phyloP scores from a whole-genome alignment of 2,797 vertebrate species.

The Halcyon smyrnensis region DNA sequence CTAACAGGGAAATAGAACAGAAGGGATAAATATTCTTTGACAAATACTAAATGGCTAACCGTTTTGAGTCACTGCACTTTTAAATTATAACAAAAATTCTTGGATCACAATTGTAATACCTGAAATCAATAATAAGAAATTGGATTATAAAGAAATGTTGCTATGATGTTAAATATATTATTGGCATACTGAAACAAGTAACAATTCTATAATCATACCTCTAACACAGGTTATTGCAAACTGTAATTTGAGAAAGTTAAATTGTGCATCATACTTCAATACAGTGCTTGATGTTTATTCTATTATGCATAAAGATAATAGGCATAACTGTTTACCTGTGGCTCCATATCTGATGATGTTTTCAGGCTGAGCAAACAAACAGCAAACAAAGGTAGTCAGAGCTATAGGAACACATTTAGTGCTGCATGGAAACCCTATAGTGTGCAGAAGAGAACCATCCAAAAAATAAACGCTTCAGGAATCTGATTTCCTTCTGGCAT shows the following conservation, averaged over 20 bases:
- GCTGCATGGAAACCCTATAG: not conserved
- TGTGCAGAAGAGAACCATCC: not conserved
- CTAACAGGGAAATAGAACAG: not conserved
- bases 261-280: conserved; percentile 4
- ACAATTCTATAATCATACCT: not conserved
- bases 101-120: not conserved
- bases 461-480: not conserved
- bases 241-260: conserved; percentile 1
- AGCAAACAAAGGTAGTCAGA: not conserved
- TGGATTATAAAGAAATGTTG: conserved; percentile 30
- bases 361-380: not conserved
- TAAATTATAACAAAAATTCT: not conserved
- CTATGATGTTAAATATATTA: conserved; percentile 33
- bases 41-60: not conserved
- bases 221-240: not conserved
- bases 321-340: not conserved
- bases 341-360: not conserved
- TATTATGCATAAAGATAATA: not conserved
- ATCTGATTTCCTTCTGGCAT: not conserved
- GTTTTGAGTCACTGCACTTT: not conserved
- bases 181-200: conserved; percentile 24
- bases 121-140: conserved; percentile 52
- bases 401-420: not conserved
- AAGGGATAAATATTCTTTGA: not conserved
- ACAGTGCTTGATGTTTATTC: not conserved